Conservation (phyloP, 2,888 invertebrate genomes). For the Atethmia centrago region DNA sequence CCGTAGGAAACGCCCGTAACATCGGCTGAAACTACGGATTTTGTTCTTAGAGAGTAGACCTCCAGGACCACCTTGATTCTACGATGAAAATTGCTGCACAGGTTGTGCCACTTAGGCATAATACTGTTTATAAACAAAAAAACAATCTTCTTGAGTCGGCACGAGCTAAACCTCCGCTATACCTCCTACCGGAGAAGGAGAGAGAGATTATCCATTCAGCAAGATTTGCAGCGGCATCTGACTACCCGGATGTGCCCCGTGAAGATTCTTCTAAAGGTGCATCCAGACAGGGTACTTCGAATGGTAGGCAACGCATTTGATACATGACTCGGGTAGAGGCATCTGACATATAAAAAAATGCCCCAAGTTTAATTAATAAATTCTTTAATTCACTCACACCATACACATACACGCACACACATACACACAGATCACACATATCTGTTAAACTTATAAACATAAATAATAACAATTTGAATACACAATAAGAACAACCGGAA, state of each 20-base stretch:
- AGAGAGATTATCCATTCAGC: neutral
- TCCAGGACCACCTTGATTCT: neutral
- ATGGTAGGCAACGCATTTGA: neutral
- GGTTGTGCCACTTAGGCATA: neutral
- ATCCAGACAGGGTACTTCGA: neutral
- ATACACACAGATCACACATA: too few species aligned
- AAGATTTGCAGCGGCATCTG: neutral
- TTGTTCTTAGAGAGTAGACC: too few species aligned
- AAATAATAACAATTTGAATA: too few species aligned
- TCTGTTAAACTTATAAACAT: too few species aligned
- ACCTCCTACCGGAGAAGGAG: neutral
- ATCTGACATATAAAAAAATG: neutral
- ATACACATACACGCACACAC: too few species aligned
- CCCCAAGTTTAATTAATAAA: too few species aligned
- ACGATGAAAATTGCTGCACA: neutral
- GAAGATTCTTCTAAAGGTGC: neutral
- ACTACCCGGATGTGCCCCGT: neutral
- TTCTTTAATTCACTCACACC: too few species aligned
- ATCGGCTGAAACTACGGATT: too few species aligned
- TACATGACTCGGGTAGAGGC: neutral
- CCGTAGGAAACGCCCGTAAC: too few species aligned
- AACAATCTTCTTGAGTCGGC: neutral
- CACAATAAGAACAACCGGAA: too few species aligned
- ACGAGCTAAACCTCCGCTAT: neutral
- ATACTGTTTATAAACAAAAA: neutral